Evolutionary conservation across 1,140 invertebrate species (phyloP).

Genomic region (Apis laboriosa): DNA sequence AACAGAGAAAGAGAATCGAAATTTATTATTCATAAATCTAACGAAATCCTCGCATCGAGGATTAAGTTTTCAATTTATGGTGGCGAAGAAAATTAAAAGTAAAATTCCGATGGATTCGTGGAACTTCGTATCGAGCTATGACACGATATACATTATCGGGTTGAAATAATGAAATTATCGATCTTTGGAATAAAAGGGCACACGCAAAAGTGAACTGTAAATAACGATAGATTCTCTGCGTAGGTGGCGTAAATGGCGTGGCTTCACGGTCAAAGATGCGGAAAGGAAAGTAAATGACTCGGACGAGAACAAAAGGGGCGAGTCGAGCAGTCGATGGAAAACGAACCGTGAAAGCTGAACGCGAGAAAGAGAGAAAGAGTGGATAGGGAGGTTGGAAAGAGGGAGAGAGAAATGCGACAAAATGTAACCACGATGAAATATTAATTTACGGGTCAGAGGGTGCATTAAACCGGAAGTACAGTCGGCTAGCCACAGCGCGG

Average conservation of each 20-base stretch:
- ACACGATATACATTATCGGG: slow-evolving; percentile 12
- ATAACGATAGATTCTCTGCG: slow-evolving; percentile 20
- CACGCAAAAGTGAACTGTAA: slow-evolving; percentile 31
- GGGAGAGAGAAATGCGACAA: slow-evolving; percentile 49
- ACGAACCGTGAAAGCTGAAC: slow-evolving; percentile 18
- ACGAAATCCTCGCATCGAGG: no score
- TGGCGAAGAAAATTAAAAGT: not conserved
- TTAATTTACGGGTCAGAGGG: slow-evolving; percentile 73
- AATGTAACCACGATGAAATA: slow-evolving; percentile 73
- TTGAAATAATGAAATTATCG: not conserved
- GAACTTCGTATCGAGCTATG: not conserved
- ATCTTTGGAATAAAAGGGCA: slow-evolving; percentile 14
- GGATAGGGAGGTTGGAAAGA: not conserved
- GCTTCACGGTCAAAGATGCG: slow-evolving; percentile 40
- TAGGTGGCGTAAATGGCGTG: slow-evolving; percentile 32
- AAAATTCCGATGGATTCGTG: not conserved
- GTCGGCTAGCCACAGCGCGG: slow-evolving; percentile 59
- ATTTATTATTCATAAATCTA: no score
- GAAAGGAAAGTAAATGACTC: slow-evolving; percentile 37
- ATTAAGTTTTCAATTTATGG: not conserved
- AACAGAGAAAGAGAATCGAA: no score
- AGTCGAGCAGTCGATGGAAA: slow-evolving; percentile 37
- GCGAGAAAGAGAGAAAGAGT: not conserved
- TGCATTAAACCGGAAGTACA: slow-evolving; percentile 74
- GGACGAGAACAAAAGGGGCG: slow-evolving; percentile 29